phyloP scores from a whole-genome alignment of 1,140 invertebrate species.

The Heliconius melpomene region DNA sequence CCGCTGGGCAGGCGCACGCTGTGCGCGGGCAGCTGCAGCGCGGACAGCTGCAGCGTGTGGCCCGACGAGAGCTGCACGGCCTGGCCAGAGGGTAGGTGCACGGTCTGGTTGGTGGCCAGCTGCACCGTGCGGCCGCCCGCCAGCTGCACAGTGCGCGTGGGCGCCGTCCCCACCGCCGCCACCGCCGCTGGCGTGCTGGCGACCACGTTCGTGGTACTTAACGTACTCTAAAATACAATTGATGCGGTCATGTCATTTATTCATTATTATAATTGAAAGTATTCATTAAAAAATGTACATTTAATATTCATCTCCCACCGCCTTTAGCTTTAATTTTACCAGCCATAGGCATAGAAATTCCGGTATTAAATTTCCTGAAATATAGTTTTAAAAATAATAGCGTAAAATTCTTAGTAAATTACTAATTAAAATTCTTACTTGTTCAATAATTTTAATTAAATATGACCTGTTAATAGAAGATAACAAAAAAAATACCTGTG shows the following conservation, averaged over 20 bases:
- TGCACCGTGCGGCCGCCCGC: conserved; percentile 61
- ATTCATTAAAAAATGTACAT: no score
- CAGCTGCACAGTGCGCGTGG: conserved; percentile 39
- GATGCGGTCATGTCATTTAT: no score
- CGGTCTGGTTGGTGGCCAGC: conserved; percentile 58
- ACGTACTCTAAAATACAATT: conserved; percentile 51
- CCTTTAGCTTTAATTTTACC: no score
- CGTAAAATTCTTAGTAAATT: no score
- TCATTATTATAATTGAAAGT: no score
- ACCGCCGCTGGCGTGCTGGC: conserved; percentile 40
- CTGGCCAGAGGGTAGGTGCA: conserved; percentile 61
- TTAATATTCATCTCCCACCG: no score
- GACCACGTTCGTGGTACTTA: conserved; percentile 52
- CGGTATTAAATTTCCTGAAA: no score
- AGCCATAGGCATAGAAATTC: no score
- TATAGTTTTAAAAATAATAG: no score
- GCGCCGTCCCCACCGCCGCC: conserved; percentile 27
- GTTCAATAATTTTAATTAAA: no score
- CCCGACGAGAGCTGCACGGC: conserved; percentile 58
- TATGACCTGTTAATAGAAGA: no score
- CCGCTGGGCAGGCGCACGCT: conserved; percentile 67
- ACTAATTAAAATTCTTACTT: no score
- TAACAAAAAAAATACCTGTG: conserved; percentile 51
- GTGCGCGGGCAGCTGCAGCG: conserved; percentile 59
- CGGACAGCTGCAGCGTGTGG: conserved; percentile 63